Base-by-base conservation (phyloP, 1,140 invertebrate genomes). In the Plodia interpunctella region DNA sequence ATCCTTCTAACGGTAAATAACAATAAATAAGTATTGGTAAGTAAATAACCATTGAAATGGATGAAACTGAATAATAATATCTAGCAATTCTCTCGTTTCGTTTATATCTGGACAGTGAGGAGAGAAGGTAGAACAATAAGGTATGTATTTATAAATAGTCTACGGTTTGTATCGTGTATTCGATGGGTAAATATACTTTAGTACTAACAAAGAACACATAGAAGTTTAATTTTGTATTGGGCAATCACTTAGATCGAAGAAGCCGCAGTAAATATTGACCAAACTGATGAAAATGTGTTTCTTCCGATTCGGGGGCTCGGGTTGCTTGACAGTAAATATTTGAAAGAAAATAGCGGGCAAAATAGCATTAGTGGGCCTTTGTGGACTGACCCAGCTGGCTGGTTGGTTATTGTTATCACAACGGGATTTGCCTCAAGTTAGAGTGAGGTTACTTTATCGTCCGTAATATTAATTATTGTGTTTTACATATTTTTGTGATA, bases 251-350 rank as follows among this genome's bases (percentile, higher is more conserved):
- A 44, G 38, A 15, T 2, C 38, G 38, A 32, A 3, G 30, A 32
- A 32, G 30, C 30, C 30, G 30, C 1, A n/a, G 38, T 44, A 44
- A 44, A 44, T 44, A 44, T 44, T 44, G 38, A 44, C 38, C 38
- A 44, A 44, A 44, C 13, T 15, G 38, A 44, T 44, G 38, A 35
- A 35, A 44, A 44, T 44, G 38, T 44, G 38, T 44, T 44, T 15
- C n/a, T 44, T 44, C 38, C 13, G 38, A 0, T 44, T 44, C 32
- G 13, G 32, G 4, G 9, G 32, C 9, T 11, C 13, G 1, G 32
- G n/a, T 15, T 44, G 5, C 38, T 32, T 9, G 30, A 13, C 38
- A 6, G 38, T 6, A 44, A 44, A 44, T 44, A 17, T 44, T 44
- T 44, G 38, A 44, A 15, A 10, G 15, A 44, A 44, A 44, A 44